phyloP scores from a whole-genome alignment of 1,140 invertebrate species.

The Maniola jurtina region DNA sequence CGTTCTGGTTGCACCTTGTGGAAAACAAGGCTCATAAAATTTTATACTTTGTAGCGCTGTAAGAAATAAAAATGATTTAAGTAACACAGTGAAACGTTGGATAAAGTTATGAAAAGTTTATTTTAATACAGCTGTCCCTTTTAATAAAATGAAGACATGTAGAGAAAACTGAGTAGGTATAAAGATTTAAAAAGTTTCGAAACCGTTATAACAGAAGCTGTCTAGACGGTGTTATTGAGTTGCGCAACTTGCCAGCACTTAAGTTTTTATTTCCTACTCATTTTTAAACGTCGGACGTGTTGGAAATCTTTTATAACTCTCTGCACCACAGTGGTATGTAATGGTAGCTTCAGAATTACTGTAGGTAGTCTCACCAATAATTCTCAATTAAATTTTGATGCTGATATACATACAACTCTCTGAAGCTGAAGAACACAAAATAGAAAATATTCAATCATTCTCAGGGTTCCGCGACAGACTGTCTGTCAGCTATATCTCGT shows the following conservation, averaged over 20 bases:
- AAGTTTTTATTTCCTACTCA: constrained; percentile 12
- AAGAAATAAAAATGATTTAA: too few species aligned
- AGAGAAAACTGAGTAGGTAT: neutral
- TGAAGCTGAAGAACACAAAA: too few species aligned
- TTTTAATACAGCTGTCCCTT: neutral
- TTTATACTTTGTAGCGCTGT: neutral
- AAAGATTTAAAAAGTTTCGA: constrained; percentile 15
- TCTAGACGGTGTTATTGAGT: constrained; percentile 28
- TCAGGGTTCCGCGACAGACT: too few species aligned
- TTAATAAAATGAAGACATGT: neutral
- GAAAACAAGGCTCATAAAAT: neutral
- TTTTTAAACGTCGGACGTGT: constrained; percentile 6
- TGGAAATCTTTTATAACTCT: constrained; percentile 1
- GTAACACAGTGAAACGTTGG: too few species aligned
- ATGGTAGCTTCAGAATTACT: too few species aligned
- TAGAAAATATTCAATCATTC: too few species aligned
- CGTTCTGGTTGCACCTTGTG: too few species aligned
- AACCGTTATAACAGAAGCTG: constrained; percentile 18
- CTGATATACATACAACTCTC: too few species aligned
- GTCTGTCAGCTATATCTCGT: too few species aligned
- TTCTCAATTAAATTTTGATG: too few species aligned
- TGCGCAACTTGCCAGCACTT: constrained; percentile 21
- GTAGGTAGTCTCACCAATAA: too few species aligned
- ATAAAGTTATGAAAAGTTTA: neutral
- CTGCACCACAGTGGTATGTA: neutral